A percentile compares a stretch with the other conserved stretches of the same genome.
Evolutionary conservation across 2,113 vertebrate genomes (phyloP).

Genomic region (Mormyrus lacerda): DNA sequence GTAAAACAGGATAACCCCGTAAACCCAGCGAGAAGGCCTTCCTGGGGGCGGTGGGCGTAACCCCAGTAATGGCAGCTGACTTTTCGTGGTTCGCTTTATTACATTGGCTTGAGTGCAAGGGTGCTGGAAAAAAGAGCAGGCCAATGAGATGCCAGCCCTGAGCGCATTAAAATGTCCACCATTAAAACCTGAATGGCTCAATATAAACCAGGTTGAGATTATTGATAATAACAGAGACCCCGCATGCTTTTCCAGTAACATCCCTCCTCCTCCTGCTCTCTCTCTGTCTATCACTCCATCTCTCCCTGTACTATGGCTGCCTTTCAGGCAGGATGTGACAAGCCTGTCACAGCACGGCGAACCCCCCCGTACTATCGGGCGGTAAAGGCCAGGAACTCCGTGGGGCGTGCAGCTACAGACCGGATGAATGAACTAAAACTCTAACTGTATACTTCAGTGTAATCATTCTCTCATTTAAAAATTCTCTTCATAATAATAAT

Average conservation of each 20-base stretch:
- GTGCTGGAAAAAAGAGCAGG: not conserved
- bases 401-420: not conserved
- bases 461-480: not conserved
- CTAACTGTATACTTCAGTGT: not conserved
- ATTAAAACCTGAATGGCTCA: conserved; percentile 5
- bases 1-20: not conserved
- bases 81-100: not conserved
- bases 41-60: not conserved
- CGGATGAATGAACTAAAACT: not conserved
- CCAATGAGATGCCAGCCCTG: not conserved
- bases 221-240: not conserved
- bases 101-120: not conserved
- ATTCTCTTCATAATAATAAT: not conserved
- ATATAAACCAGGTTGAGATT: conserved; percentile 15
- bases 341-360: not conserved
- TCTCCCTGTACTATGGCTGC: not conserved
- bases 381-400: too few relatives aligned
- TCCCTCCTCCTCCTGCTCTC: not conserved
- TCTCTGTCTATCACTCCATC: not conserved
- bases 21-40: not conserved
- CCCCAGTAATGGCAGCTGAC: not conserved
- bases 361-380: not conserved
- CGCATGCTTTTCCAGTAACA: not conserved
- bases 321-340: conserved; percentile 26
- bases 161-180: not conserved